Evolutionary conservation across 2,888 invertebrate genomes (phyloP).

Genomic region (Amblyjoppa fuscipennis): DNA sequence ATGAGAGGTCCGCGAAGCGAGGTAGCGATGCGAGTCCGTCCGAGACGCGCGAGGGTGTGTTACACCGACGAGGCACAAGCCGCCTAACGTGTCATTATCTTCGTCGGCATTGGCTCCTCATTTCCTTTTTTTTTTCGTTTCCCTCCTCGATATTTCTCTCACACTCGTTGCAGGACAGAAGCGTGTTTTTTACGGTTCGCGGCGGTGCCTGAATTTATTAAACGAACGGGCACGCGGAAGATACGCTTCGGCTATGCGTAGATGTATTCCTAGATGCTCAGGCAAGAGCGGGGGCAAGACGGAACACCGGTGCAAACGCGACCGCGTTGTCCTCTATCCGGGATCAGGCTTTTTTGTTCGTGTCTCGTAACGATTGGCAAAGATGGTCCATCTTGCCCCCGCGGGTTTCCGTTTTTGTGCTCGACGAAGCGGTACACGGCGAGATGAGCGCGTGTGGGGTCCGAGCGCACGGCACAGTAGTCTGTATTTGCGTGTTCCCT

Average conservation of each 20-base stretch:
- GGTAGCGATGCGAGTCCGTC: not conserved
- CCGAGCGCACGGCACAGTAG: slow-evolving; percentile 42
- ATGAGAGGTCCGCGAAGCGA: slow-evolving; percentile 24
- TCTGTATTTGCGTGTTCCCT: slow-evolving; percentile 63
- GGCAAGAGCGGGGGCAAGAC: too few species aligned
- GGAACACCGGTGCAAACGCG: too few species aligned
- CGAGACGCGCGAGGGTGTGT: slow-evolving; percentile 15
- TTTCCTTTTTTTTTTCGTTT: slow-evolving; percentile 11
- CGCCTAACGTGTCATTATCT: slow-evolving; percentile 56
- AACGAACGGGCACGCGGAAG: slow-evolving; percentile 38
- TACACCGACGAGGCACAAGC: not conserved
- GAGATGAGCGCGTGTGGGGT: slow-evolving; percentile 63
- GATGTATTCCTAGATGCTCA: not conserved
- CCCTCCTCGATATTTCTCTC: not conserved
- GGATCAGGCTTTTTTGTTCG: too few species aligned
- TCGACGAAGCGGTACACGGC: slow-evolving; percentile 57
- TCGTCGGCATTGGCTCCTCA: slow-evolving; percentile 1
- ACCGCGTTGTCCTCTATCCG: too few species aligned
- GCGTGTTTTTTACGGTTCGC: slow-evolving; percentile 12
- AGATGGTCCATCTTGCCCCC: slow-evolving; percentile 2
- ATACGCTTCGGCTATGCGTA: not conserved
- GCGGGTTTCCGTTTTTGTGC: slow-evolving; percentile 53
- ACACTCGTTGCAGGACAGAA: not conserved
- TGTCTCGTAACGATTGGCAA: not conserved
- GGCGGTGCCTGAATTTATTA: slow-evolving; percentile 65